Percentiles rank a stretch among this genome's conserved stretches.
These are phyloP conservation scores for Clostera curtula DNA, from an alignment of 2,888 invertebrate species.

Conservation along the genomic window DNA sequence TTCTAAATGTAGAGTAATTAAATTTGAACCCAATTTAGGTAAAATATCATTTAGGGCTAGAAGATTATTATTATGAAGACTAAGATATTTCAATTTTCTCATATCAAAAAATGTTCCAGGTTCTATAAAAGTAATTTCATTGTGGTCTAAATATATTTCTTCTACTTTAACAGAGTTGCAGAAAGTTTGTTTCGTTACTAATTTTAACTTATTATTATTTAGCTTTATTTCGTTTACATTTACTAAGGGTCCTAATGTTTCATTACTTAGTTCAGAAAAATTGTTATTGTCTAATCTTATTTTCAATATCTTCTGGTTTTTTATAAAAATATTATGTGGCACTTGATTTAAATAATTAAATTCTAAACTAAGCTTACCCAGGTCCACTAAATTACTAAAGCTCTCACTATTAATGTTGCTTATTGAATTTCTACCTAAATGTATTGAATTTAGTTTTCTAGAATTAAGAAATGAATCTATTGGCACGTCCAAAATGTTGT, in stretches of 20 bases:
- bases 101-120: conserved; percentile 84
- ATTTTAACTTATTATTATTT: conserved; percentile 87
- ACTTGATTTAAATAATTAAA: conserved; percentile 89
- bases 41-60: conserved; percentile 86
- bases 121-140: conserved; percentile 86
- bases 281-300: conserved; percentile 91
- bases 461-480: conserved; percentile 89
- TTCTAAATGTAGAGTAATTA: conserved; percentile 85
- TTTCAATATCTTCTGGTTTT: conserved; percentile 84
- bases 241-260: conserved; percentile 83
- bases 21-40: conserved; percentile 79
- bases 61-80: conserved; percentile 86
- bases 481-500: conserved; percentile 91
- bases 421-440: conserved; percentile 91
- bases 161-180: conserved; percentile 82
- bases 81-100: conserved; percentile 86
- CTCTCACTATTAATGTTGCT: conserved; percentile 86
- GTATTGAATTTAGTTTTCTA: conserved; percentile 83
- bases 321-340: conserved; percentile 84
- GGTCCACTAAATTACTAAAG: conserved; percentile 81
- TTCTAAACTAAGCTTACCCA: conserved; percentile 88
- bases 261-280: conserved; percentile 84
- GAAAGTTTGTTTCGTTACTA: conserved; percentile 84
- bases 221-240: conserved; percentile 85
- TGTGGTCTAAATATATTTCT: conserved; percentile 91